Percentiles rank a stretch among this genome's conserved stretches.
phyloP scores from a whole-genome alignment of 2,113 vertebrate genomes.

The Podarcis raffonei region DNA sequence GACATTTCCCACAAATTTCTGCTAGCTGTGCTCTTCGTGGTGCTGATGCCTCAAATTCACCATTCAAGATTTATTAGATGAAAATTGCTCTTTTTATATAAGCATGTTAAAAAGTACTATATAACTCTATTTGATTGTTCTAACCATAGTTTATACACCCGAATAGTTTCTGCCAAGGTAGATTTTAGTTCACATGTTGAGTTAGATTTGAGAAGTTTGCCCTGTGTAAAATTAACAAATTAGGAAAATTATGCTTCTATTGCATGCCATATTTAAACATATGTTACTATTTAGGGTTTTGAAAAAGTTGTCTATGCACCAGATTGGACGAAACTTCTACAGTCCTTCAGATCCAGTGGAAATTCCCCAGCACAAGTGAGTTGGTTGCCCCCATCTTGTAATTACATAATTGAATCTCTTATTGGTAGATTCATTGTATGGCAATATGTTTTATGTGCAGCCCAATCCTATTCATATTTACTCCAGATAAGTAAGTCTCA shows the following conservation, averaged over 20 bases:
- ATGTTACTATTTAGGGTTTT: conserved; percentile 65
- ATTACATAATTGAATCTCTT: neutral
- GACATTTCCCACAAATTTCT: neutral
- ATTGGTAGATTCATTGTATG: neutral
- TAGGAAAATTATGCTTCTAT: neutral
- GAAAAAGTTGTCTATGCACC: conserved; percentile 69
- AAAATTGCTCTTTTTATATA: neutral
- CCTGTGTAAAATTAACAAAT: neutral
- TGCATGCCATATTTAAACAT: conserved; percentile 19
- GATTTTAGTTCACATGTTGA: neutral
- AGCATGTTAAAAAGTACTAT: neutral
- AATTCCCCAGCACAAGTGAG: conserved; percentile 72
- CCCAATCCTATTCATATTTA: neutral
- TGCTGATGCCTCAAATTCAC: neutral
- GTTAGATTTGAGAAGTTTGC: neutral
- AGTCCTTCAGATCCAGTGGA: conserved; percentile 64
- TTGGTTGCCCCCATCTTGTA: conserved; percentile 14
- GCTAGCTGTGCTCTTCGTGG: neutral
- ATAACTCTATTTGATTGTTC: too few relatives aligned
- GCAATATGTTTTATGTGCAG: neutral
- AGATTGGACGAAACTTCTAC: conserved; percentile 71
- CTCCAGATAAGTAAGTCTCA: neutral
- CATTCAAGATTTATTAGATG: neutral
- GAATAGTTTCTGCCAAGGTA: neutral
- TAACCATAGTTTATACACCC: neutral